Percentiles rank a stretch among this genome's conserved stretches.
Evolutionary conservation across 1,140 invertebrate species (phyloP).

Genomic region (Battus philenor): DNA sequence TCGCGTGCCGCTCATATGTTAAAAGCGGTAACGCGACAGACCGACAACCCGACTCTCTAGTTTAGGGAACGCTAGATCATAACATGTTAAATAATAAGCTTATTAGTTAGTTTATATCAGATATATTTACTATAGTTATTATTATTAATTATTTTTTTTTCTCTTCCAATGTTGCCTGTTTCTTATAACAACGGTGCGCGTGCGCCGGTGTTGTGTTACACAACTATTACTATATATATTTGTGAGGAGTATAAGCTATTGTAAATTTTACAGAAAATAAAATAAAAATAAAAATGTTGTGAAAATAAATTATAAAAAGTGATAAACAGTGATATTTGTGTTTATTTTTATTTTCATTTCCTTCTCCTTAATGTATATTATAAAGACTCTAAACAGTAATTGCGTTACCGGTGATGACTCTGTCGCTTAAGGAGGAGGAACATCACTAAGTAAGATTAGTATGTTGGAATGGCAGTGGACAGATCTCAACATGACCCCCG

Average conservation of each 20-base stretch:
- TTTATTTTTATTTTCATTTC: constrained; percentile 42
- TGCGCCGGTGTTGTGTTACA: constrained; percentile 58
- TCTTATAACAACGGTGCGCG: constrained; percentile 38
- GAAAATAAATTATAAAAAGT: constrained; percentile 75
- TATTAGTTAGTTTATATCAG: constrained; percentile 62
- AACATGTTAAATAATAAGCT: constrained; percentile 59
- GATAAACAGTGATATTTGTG: constrained; percentile 60
- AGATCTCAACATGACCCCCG: too few relatives aligned
- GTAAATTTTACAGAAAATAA: constrained; percentile 76
- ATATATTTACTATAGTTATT: constrained; percentile 63
- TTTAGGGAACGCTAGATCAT: constrained; percentile 51
- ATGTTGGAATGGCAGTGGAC: too few relatives aligned
- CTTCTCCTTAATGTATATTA: too few relatives aligned
- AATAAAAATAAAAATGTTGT: constrained; percentile 72
- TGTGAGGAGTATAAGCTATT: constrained; percentile 75
- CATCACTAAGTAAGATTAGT: too few relatives aligned
- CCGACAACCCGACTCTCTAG: constrained; percentile 62
- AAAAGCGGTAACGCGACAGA: constrained; percentile 42
- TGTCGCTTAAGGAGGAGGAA: too few relatives aligned
- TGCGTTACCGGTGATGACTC: too few relatives aligned
- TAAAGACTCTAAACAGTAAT: too few relatives aligned
- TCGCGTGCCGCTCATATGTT: constrained; percentile 62
- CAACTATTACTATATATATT: constrained; percentile 65
- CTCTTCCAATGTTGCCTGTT: constrained; percentile 66
- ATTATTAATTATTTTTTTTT: constrained; percentile 55